These are phyloP conservation scores for Heliconius sara DNA, from an alignment of 2,888 invertebrate genomes.

Conservation along the genomic window DNA sequence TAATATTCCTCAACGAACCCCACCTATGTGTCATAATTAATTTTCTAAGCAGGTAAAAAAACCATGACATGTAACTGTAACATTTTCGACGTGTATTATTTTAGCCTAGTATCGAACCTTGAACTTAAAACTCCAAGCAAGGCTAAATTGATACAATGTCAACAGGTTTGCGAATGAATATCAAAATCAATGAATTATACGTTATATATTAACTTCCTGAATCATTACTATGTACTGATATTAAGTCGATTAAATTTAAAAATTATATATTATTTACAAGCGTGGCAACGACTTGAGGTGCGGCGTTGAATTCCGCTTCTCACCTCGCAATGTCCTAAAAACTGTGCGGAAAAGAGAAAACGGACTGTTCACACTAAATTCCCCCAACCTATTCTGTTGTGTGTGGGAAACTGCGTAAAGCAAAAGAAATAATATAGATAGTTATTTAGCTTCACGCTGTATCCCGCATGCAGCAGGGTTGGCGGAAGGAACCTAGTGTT, in stretches of 20 bases:
- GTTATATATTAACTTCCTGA: background rate
- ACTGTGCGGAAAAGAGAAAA: background rate
- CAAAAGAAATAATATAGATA: too few relatives aligned
- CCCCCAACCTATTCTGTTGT: too few relatives aligned
- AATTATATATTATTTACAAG: background rate
- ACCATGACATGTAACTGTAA: background rate
- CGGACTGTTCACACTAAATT: too few relatives aligned
- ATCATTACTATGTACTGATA: background rate
- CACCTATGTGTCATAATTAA: too few relatives aligned
- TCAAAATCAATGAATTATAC: background rate
- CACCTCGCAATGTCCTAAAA: background rate
- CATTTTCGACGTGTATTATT: background rate
- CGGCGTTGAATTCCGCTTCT: background rate
- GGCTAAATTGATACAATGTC: conserved; percentile 20
- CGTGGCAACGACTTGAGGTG: background rate
- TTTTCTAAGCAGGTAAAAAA: background rate
- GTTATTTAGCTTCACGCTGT: too few relatives aligned
- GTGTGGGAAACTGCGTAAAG: too few relatives aligned
- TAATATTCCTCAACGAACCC: background rate
- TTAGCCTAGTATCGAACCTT: conserved; percentile 30
- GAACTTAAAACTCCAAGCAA: conserved; percentile 35
- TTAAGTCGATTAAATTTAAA: background rate
- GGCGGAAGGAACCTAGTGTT: too few relatives aligned
- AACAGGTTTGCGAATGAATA: conserved; percentile 10
- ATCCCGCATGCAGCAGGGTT: too few relatives aligned